phyloP scores from a whole-genome alignment of 2,797 vertebrate species.

The Cossypha caffra region DNA sequence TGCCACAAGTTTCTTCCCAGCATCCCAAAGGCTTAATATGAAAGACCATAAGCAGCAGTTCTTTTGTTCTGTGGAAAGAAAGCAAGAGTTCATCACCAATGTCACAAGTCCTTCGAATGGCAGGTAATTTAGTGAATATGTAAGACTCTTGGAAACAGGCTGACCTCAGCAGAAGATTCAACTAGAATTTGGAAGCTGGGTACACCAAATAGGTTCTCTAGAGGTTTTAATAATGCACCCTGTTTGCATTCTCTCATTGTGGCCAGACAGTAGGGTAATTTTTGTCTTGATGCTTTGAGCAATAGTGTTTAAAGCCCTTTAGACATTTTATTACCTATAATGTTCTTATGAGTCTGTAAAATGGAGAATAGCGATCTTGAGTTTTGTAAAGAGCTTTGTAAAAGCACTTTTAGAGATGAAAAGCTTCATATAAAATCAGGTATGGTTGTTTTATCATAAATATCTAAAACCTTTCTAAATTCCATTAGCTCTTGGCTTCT shows the following conservation, averaged over 20 bases:
- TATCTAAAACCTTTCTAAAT: constrained; percentile 21
- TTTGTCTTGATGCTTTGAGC: constrained; percentile 18
- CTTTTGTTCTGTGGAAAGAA: background rate
- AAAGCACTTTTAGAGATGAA: constrained; percentile 28
- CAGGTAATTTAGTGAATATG: background rate
- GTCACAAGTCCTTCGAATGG: background rate
- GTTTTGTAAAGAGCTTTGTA: constrained; percentile 40
- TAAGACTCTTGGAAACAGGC: background rate
- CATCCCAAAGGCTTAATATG: background rate
- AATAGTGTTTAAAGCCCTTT: constrained; percentile 19
- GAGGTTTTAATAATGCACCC: background rate
- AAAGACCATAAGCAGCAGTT: background rate
- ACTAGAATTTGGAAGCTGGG: background rate
- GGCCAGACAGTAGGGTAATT: background rate
- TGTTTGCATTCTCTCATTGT: background rate
- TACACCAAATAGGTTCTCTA: background rate
- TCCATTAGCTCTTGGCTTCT: constrained; percentile 21
- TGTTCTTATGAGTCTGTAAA: constrained; percentile 26
- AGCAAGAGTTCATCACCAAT: background rate
- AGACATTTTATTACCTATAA: constrained; percentile 6
- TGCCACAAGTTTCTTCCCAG: background rate
- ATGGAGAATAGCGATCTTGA: background rate
- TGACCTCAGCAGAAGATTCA: background rate
- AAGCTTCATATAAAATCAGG: constrained; percentile 36
- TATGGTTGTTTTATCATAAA: constrained; percentile 43